Percentiles rank a stretch among this genome's conserved stretches.
phyloP scores from a whole-genome alignment of 2,113 vertebrate species.

The Pomatostomus ruficeps region DNA sequence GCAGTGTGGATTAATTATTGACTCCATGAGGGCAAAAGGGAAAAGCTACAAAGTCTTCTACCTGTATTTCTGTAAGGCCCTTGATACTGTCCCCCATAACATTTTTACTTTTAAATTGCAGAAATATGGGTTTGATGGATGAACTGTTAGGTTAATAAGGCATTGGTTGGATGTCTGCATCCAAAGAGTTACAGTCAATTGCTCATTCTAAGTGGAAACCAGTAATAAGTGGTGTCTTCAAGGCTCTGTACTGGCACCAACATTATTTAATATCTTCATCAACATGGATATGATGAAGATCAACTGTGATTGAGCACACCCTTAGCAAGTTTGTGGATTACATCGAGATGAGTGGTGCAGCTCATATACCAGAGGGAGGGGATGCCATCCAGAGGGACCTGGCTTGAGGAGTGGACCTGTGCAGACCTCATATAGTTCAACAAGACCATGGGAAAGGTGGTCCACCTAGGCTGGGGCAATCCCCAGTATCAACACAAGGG shows the following conservation, averaged over 20 bases:
- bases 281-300: no score
- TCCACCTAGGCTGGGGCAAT: accelerated
- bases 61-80: not conserved
- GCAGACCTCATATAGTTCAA: not conserved
- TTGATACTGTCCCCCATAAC: not conserved
- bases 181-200: not conserved
- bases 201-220: not conserved
- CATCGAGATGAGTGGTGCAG: not conserved
- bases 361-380: not conserved
- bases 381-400: not conserved
- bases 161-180: accelerated
- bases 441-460: not conserved
- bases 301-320: not conserved
- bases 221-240: not conserved
- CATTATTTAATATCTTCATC: not conserved
- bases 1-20: not conserved
- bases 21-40: not conserved
- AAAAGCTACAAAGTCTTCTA: not conserved
- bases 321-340: not conserved
- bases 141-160: not conserved
- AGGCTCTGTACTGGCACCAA: not conserved
- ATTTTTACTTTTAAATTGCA: not conserved
- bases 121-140: not conserved
- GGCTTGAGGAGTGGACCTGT: not conserved
- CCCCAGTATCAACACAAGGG: no score